phyloP scores from a whole-genome alignment of 2,113 vertebrate genomes.

The Rhinoderma darwinii region DNA sequence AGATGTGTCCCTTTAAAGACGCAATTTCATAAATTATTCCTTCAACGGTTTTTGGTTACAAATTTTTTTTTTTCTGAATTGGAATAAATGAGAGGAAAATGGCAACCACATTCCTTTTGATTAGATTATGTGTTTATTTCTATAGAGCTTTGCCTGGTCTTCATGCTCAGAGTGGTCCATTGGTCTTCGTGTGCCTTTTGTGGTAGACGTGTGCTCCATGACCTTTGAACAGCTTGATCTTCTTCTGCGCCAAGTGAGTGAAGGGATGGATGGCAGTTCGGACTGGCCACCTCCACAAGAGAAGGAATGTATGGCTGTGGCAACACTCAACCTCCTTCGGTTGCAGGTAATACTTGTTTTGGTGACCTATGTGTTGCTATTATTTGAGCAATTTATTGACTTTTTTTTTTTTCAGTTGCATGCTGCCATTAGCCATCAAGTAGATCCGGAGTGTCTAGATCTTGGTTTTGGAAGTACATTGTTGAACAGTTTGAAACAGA shows the following conservation, averaged over 20 bases:
- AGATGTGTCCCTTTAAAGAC: no score
- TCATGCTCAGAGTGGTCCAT: conserved; percentile 97
- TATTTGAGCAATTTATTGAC: fast-evolving
- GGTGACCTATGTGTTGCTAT: fast-evolving
- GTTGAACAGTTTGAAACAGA: conserved; percentile 96
- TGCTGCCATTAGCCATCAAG: conserved; percentile 94
- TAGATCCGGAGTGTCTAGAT: conserved; percentile 91
- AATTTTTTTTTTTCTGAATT: no score
- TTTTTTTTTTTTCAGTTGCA: conserved; percentile 80
- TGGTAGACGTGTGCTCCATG: conserved; percentile 94
- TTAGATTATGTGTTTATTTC: not conserved
- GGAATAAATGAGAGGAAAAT: no score
- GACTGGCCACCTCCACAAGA: conserved; percentile 98
- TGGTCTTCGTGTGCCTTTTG: conserved; percentile 92
- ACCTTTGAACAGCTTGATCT: conserved; percentile 97
- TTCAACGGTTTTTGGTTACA: no score
- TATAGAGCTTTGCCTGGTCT: conserved; percentile 92
- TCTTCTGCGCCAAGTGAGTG: conserved; percentile 90
- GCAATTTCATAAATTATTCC: no score
- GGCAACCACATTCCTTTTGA: not conserved
- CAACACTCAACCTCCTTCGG: conserved; percentile 89
- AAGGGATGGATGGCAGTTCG: conserved; percentile 94
- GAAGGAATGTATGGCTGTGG: conserved; percentile 96
- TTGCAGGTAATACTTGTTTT: conserved; percentile 82
- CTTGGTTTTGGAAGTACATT: conserved; percentile 89